A percentile compares a stretch with the other conserved stretches of the same genome.
phyloP scores from a whole-genome alignment of 2,113 vertebrate species.

The Casuarius casuarius region DNA sequence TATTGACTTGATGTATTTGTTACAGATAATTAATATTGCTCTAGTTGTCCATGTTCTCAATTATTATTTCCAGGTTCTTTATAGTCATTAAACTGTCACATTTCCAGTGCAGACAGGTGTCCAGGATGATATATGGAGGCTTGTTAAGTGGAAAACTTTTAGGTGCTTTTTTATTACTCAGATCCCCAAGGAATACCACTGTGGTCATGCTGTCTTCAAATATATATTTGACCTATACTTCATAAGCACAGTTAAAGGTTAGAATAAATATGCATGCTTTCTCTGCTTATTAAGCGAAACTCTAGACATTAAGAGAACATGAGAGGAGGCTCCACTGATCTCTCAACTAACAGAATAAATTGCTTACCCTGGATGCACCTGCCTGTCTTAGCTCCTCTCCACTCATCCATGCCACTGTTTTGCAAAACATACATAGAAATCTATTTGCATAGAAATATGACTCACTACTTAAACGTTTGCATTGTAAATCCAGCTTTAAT shows the following conservation, averaged over 20 bases:
- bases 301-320: neutral
- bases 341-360: neutral
- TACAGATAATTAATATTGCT: constrained; percentile 38
- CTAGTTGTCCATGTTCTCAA: neutral
- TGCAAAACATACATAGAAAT: neutral
- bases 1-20: neutral
- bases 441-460: constrained; percentile 16
- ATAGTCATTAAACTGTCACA: neutral
- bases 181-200: neutral
- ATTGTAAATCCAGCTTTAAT: neutral
- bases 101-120: neutral
- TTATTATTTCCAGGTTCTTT: constrained; percentile 11
- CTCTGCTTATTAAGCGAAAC: neutral
- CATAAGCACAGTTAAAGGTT: neutral
- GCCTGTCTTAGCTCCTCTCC: neutral
- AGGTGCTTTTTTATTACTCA: neutral
- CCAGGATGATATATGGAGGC: neutral
- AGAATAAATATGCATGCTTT: neutral
- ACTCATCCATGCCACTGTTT: neutral
- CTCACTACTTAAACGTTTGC: neutral
- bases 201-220: neutral
- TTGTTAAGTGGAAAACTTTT: neutral
- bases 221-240: neutral
- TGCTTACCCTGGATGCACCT: neutral
- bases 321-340: neutral